These are phyloP conservation scores for Lasioglossum marginatum DNA, from an alignment of 2,888 invertebrate species.

Conservation along the genomic window DNA sequence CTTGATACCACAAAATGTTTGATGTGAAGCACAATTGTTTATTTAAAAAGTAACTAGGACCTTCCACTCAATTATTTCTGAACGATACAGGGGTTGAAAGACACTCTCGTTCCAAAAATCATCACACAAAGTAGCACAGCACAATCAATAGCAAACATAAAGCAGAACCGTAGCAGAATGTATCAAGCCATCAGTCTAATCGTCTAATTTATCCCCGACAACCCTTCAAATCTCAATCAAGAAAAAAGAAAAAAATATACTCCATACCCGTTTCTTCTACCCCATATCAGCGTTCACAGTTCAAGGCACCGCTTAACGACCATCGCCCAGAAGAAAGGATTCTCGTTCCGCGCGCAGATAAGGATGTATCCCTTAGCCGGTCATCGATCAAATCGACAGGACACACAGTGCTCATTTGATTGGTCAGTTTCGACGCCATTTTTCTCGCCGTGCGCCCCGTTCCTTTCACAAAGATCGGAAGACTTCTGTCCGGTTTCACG, in stretches of 20 bases:
- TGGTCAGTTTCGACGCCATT: slow-evolving; percentile 67
- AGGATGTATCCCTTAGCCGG: slow-evolving; percentile 38
- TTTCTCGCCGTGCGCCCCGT: slow-evolving; percentile 59
- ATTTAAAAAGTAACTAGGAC: not conserved
- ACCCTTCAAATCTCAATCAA: not conserved
- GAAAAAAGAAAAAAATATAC: not conserved
- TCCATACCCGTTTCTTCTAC: slow-evolving; percentile 12
- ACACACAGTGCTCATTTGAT: slow-evolving; percentile 61
- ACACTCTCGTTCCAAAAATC: not conserved
- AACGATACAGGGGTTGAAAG: not conserved
- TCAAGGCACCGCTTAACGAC: slow-evolving; percentile 49
- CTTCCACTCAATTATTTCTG: not conserved
- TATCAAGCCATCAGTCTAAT: slow-evolving; percentile 8
- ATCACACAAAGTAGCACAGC: not conserved
- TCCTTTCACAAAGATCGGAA: slow-evolving; percentile 50
- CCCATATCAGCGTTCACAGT: slow-evolving; percentile 50
- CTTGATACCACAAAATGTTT: not conserved
- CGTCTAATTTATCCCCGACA: not conserved
- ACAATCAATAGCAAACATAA: not conserved
- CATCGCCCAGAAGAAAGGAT: slow-evolving; percentile 30
- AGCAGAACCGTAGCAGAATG: not conserved
- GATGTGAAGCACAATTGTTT: not conserved
- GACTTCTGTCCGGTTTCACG: slow-evolving; percentile 47
- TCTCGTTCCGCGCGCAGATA: slow-evolving; percentile 49
- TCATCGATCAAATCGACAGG: slow-evolving; percentile 73